A percentile compares a stretch with the other conserved stretches of the same genome.
These are phyloP conservation scores for Tachystola acroxantha DNA, from an alignment of 2,888 invertebrate genomes.

Conservation along the genomic window DNA sequence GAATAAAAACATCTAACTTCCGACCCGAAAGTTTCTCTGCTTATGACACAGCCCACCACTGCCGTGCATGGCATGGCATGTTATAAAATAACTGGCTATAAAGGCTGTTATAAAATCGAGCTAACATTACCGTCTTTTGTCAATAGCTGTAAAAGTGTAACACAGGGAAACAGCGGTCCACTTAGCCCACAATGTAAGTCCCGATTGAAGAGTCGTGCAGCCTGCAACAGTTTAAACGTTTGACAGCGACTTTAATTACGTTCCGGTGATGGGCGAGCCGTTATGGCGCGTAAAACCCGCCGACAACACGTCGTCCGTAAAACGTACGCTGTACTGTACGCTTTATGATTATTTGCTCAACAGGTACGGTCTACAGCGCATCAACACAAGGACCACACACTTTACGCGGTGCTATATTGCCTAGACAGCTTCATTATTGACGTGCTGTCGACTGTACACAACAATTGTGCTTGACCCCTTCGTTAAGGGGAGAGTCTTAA, in stretches of 20 bases:
- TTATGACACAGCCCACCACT: too few relatives aligned
- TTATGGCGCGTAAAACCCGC: conserved; percentile 35
- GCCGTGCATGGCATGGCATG: too few relatives aligned
- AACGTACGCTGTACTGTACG: conserved; percentile 21
- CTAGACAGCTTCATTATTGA: too few relatives aligned
- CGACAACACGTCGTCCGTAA: conserved; percentile 27
- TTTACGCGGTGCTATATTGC: too few relatives aligned
- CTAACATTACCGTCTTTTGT: background rate
- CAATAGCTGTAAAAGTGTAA: conserved; percentile 9
- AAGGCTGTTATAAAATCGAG: background rate
- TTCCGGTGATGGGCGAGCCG: conserved; percentile 15
- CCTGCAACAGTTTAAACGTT: conserved; percentile 39
- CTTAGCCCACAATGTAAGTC: conserved; percentile 39
- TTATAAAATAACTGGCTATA: too few relatives aligned
- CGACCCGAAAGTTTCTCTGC: too few relatives aligned
- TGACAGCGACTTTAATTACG: conserved; percentile 44
- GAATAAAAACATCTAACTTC: too few relatives aligned
- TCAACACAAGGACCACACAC: too few relatives aligned
- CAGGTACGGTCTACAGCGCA: conserved; percentile 33
- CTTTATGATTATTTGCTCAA: conserved; percentile 63
- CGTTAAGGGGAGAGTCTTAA: too few relatives aligned
- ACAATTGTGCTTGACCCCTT: too few relatives aligned
- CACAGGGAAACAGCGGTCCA: conserved; percentile 14
- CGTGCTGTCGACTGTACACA: too few relatives aligned
- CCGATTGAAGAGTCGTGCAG: conserved; percentile 30